Base-by-base conservation (phyloP, 2,888 invertebrate genomes). In the Sesia bembeciformis region DNA sequence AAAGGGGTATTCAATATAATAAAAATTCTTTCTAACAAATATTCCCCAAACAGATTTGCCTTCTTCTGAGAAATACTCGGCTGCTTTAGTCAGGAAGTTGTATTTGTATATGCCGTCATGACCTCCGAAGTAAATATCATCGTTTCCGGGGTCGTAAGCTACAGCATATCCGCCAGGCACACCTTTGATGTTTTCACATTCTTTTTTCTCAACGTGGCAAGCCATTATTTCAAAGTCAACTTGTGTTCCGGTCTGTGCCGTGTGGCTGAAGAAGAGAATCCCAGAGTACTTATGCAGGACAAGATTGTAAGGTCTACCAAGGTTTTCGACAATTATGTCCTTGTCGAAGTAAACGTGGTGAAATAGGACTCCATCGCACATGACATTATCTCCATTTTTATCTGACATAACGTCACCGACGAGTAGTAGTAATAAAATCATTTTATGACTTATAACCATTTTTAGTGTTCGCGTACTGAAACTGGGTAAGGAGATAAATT, bases 61-160 rank as follows among this genome's bases (percentile, higher is more conserved):
- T 57, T 76, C 68, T 67, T 84, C 85, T 0, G 74, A 76, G 60
- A 84, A 87, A 54, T 74, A 84, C 5, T 84, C 82, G 0, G 84
- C 87, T 39, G 65, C 51, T 60, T 74, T 77, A 0, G 76, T 77
- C 1, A 81, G 55, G 56, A 84, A 84, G 54, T 84, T 84, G 57
- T 83, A 86, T 62, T 81, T 84, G 60, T 84, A 87, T 4, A 87
- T 82, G 0, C 87, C 87, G n/a, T 84, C 75, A 51, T 87, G 84
- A 0, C 86, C 87, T 0, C 87, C 87, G 49, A 87, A 76, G 57
- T 82, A 87, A 3, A 87, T 69, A 40, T 84, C 84, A n/a, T 87
- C 86, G 41, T 86, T 84, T 0, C 77, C 78, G 0, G 66, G 57
- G 53, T 87, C 87, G 49, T 86, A 85, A 0, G 78, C 82, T 3